phyloP scores from a whole-genome alignment of 1,140 invertebrate genomes.

The Drosophila serrata region DNA sequence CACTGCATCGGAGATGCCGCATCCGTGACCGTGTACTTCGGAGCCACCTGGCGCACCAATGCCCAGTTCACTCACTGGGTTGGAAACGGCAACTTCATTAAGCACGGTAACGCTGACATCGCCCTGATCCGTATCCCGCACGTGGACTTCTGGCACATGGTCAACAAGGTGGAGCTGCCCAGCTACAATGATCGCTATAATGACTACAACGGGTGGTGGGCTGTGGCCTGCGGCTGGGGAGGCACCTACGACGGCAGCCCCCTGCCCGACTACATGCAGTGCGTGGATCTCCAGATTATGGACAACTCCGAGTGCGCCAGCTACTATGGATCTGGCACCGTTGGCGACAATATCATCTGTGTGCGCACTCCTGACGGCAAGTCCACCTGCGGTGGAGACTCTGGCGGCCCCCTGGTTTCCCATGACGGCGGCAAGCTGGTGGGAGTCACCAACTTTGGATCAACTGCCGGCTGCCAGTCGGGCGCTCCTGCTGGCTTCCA shows the following conservation, averaged over 20 bases:
- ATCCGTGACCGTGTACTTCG: slow-evolving; percentile 37
- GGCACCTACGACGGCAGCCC: slow-evolving; percentile 49
- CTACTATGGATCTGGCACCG: slow-evolving; percentile 8
- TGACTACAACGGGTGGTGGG: slow-evolving; percentile 39
- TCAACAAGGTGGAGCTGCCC: slow-evolving; percentile 45
- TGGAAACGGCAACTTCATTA: slow-evolving; percentile 30
- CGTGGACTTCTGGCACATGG: slow-evolving; percentile 47
- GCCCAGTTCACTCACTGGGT: slow-evolving; percentile 35
- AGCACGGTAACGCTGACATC: slow-evolving; percentile 18
- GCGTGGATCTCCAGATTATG: slow-evolving; percentile 57
- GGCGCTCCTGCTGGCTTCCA: slow-evolving; percentile 64
- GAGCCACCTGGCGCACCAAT: slow-evolving; percentile 40
- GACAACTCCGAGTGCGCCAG: slow-evolving; percentile 35
- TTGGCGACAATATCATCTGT: slow-evolving; percentile 60
- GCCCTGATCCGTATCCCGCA: slow-evolving; percentile 38
- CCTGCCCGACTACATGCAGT: slow-evolving; percentile 52
- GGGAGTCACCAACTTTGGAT: slow-evolving; percentile 52
- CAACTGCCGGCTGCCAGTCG: slow-evolving; percentile 52
- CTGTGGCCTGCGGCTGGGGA: slow-evolving; percentile 65
- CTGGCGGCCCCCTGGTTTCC: slow-evolving; percentile 86
- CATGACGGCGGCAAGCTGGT: slow-evolving; percentile 50
- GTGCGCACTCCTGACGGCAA: slow-evolving; percentile 57
- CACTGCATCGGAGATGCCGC: slow-evolving; percentile 31
- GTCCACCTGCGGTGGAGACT: slow-evolving; percentile 86
- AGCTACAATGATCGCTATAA: slow-evolving; percentile 45